phyloP scores from a whole-genome alignment of 2,797 vertebrate genomes.

The Acipenser ruthenus region DNA sequence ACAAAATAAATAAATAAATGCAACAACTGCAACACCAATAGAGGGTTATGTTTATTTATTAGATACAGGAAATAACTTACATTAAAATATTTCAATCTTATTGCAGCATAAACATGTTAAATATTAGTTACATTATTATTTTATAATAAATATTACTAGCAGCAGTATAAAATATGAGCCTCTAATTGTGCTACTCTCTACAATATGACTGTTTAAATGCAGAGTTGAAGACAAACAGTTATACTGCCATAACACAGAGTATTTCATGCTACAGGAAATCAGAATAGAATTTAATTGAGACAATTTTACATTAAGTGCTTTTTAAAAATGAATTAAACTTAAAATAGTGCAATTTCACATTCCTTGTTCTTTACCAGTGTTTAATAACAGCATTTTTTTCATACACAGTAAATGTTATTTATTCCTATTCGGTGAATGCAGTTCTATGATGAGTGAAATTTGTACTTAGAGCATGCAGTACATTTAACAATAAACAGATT shows the following conservation, averaged over 20 bases:
- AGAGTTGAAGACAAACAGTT: conserved; percentile 34
- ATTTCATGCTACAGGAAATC: conserved; percentile 3
- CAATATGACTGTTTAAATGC: conserved; percentile 28
- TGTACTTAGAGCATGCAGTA: conserved; percentile 34
- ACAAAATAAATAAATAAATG: too few species aligned
- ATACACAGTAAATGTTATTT: conserved; percentile 23
- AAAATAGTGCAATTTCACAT: conserved; percentile 58
- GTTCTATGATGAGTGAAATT: conserved; percentile 35
- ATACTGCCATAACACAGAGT: conserved; percentile 35
- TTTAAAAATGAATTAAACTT: conserved; percentile 21
- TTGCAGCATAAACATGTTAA: conserved; percentile 48
- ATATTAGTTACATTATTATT: conserved; percentile 20
- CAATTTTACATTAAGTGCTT: conserved; percentile 33
- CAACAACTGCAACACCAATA: not conserved
- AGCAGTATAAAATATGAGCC: conserved; percentile 25
- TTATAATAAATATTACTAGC: conserved; percentile 29
- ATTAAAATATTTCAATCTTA: conserved; percentile 44
- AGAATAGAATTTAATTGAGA: conserved; percentile 11
- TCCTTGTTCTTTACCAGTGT: conserved; percentile 37
- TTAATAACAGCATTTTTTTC: conserved; percentile 29
- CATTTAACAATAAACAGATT: conserved; percentile 18
- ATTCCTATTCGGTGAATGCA: conserved; percentile 38
- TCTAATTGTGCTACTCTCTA: conserved; percentile 43
- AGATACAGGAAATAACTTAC: conserved; percentile 51
- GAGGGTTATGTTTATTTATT: conserved; percentile 53